Percentiles rank a stretch among this genome's conserved stretches.
These are phyloP conservation scores for Drosophila sulfurigaster DNA, from an alignment of 1,140 invertebrate genomes.

Conservation along the genomic window DNA sequence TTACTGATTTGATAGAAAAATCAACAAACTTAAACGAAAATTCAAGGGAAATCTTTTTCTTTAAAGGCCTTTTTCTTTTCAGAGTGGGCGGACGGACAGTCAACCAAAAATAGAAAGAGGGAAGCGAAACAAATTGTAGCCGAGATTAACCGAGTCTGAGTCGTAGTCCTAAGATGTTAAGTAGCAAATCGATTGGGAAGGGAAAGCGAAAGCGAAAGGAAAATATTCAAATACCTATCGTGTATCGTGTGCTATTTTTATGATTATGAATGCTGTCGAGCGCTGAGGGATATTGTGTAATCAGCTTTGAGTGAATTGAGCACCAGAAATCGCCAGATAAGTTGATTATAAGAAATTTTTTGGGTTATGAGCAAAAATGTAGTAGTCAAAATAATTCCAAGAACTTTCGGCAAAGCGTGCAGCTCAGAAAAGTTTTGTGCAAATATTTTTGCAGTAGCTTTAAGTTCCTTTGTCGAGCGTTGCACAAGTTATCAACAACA, in stretches of 20 bases:
- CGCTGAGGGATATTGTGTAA: constrained; percentile 29
- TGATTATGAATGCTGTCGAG: not conserved
- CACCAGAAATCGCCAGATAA: constrained; percentile 36
- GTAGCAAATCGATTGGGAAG: constrained; percentile 23
- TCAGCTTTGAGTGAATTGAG: constrained; percentile 46
- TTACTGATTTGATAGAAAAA: constrained; percentile 1
- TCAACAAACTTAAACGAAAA: not conserved
- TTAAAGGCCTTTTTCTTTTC: not conserved
- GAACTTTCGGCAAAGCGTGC: constrained; percentile 5
- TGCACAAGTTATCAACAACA: not conserved
- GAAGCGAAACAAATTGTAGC: not conserved
- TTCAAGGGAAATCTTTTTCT: not conserved
- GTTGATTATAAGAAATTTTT: constrained; percentile 29
- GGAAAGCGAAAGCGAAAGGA: not conserved
- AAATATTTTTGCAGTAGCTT: constrained; percentile 29
- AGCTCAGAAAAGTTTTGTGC: constrained; percentile 28
- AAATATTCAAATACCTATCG: constrained; percentile 16
- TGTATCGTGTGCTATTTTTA: constrained; percentile 7
- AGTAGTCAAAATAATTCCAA: constrained; percentile 9
- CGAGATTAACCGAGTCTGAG: constrained; percentile 1
- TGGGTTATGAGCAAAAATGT: constrained; percentile 17
- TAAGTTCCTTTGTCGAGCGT: constrained; percentile 27
- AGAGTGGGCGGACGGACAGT: not conserved
- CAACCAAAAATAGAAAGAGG: not conserved
- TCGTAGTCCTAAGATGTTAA: constrained; percentile 8